Evolutionary conservation across 2,113 vertebrate species (phyloP), one percentile per base, ranked within the genome.

Genomic region (Spheniscus mendiculus): DNA sequence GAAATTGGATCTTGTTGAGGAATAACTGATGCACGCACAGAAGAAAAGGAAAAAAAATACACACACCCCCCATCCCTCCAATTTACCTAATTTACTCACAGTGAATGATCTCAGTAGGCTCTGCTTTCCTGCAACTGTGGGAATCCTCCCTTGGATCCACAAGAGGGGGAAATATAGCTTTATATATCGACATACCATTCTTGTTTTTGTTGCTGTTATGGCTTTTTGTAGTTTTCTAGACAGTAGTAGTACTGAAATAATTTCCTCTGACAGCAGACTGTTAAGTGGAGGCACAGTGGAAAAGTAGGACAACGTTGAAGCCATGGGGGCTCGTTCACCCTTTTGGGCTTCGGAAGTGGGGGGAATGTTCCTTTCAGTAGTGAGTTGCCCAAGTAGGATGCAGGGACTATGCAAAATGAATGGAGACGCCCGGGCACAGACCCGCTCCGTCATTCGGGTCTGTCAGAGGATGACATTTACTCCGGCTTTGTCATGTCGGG

Each of bases 241-340:
- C 62, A 94, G 91, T 59, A 67, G 45, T 67, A 93, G 66, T 56
- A 94, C 79, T 90, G 96, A 97, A 97, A 93, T 95, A 93, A 97
- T 97, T 85, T 96, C 89, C 49, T 94, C 94, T 97, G 97, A 96
- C 97, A 96, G 93, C 78, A 94, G 69, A 92, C 84, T 80, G 71
- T 63, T 95, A 94, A 97, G 58, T 87, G 87, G 74, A 96, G 77
- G 76, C 91, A 91, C 81, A 90, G 82, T 6, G 59, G 87, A 94
- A 95, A 84, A 97, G 90, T 89, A 96, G 15, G 13, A 87, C 73
- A 63, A 71, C 2, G 2, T 40, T 84, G 85, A 61, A 74, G 73
- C 55, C 74, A 65, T 4, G 1, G 86, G 79, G 62, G 61, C 34
- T 90, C 6, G 0, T 89, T 89, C 96, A 78, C 49, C 53, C 72